Evolutionary conservation across 2,113 vertebrate species (phyloP).

Genomic region (Passer domesticus): DNA sequence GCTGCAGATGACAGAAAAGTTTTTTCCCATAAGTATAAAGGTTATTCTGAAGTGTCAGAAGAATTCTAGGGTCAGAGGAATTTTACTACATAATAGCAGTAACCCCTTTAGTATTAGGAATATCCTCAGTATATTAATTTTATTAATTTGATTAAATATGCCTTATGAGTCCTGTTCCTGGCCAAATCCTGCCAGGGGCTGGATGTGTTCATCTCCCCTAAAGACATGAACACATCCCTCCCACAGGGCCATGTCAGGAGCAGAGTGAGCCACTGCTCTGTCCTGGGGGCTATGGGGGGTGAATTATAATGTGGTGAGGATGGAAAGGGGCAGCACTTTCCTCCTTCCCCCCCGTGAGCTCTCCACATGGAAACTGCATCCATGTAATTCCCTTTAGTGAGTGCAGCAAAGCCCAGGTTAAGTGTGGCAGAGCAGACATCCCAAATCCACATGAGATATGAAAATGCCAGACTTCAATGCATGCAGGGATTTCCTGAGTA

Average conservation of each 20-base stretch:
- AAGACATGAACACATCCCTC: too few relatives aligned
- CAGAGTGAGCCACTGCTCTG: not conserved
- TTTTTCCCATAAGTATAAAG: not conserved
- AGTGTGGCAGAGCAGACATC: not conserved
- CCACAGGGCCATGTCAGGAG: not conserved
- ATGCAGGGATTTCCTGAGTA: not conserved
- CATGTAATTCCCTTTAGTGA: not conserved
- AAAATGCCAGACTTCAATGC: not conserved
- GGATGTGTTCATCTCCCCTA: not conserved
- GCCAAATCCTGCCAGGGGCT: not conserved
- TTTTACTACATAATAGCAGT: not conserved
- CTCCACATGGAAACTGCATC: not conserved
- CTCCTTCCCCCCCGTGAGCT: not conserved
- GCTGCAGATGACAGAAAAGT: not conserved
- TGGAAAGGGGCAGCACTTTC: not conserved
- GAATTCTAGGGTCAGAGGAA: not conserved
- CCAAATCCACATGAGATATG: accelerated
- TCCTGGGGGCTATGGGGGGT: accelerated
- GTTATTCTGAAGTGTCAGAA: not conserved
- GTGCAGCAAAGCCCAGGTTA: accelerated
- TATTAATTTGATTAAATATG: not conserved
- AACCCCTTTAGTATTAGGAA: not conserved
- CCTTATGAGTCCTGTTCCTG: not conserved
- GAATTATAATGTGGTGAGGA: accelerated
- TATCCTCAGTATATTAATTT: not conserved